Evolutionary conservation across 92 coral and sea anemone genomes (phyloP).

Genomic region (Pocillopora grandis): DNA sequence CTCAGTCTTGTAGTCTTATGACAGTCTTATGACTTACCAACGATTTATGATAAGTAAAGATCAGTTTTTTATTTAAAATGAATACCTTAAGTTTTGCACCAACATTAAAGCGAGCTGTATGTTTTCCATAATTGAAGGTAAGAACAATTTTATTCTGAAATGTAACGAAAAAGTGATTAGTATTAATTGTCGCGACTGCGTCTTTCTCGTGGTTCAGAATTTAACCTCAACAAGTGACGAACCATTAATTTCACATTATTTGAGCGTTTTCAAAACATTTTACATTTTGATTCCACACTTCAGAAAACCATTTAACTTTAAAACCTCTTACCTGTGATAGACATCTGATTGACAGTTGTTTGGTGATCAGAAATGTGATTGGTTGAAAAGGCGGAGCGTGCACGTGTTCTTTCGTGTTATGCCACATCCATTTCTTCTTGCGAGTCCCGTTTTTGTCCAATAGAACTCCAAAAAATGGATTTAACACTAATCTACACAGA

Average conservation of each 20-base stretch:
- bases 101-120: conserved; percentile 97
- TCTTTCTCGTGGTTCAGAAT: too few species aligned
- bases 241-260: neutral
- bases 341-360: conserved; percentile 87
- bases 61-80: neutral
- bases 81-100: conserved; percentile 93
- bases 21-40: too few species aligned
- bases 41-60: neutral
- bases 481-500: conserved; percentile 73
- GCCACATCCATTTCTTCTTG: conserved; percentile 96
- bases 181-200: too few species aligned
- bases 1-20: too few species aligned
- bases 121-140: conserved; percentile 86
- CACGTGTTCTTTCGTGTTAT: conserved; percentile 79
- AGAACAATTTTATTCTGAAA: conserved; percentile 82
- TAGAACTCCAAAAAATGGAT: conserved; percentile 89
- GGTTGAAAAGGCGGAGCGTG: conserved; percentile 99
- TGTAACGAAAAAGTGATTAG: too few species aligned
- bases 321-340: conserved; percentile 82
- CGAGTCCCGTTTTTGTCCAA: conserved; percentile 82
- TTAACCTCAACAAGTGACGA: neutral
- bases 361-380: conserved; percentile 89
- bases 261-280: too few species aligned
- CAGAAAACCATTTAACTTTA: neutral
- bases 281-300: too few species aligned